Conservation (phyloP, 2,888 invertebrate species). For the Drosophila greeni region DNA sequence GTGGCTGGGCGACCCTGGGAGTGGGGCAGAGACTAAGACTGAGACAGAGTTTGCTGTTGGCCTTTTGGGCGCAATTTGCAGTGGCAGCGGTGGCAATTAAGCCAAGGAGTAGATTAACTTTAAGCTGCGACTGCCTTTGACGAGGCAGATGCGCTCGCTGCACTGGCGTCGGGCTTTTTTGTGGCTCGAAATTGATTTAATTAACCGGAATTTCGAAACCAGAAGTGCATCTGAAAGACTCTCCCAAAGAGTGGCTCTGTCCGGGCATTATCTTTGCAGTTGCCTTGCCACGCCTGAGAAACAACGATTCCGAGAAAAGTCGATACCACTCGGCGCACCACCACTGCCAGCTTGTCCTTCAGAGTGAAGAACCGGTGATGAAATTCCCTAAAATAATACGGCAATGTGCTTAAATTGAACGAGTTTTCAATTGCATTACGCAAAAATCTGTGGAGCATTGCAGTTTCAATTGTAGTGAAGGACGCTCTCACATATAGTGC, state of each 20-base stretch:
- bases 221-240: conserved; percentile 16
- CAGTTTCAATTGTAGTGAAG: conserved; percentile 38
- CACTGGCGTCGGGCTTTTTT: conserved; percentile 28
- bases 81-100: conserved; percentile 75
- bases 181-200: conserved; percentile 40
- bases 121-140: conserved; percentile 52
- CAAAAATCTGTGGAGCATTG: conserved; percentile 54
- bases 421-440: conserved; percentile 61
- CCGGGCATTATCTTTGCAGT: conserved; percentile 3
- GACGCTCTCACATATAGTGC: conserved; percentile 1
- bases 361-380: not conserved
- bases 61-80: conserved; percentile 76
- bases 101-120: conserved; percentile 70
- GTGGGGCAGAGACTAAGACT: conserved; percentile 36
- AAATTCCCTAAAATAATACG: conserved; percentile 37
- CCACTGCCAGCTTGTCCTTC: conserved; percentile 2
- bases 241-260: not conserved
- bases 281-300: not conserved
- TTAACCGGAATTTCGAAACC: conserved; percentile 35
- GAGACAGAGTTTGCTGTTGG: conserved; percentile 43
- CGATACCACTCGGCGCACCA: conserved; percentile 1
- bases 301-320: conserved; percentile 5
- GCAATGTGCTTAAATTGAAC: conserved; percentile 40
- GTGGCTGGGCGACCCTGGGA: not conserved
- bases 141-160: conserved; percentile 42